A percentile compares a stretch with the other conserved stretches of the same genome.
Evolutionary conservation across 2,888 invertebrate species (phyloP).

Genomic region (Diplolepis rosae): DNA sequence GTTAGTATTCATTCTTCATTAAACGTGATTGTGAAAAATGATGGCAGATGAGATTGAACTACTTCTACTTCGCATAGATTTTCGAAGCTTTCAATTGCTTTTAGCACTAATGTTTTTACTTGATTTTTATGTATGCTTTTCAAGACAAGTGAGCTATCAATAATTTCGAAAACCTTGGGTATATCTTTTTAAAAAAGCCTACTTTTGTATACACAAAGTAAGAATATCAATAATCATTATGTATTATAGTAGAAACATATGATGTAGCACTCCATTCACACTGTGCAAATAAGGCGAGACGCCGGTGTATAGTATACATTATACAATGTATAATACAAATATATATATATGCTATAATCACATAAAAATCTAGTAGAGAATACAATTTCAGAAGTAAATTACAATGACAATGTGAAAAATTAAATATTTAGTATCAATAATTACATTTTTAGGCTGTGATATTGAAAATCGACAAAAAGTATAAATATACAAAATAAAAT

Average conservation of each 20-base stretch:
- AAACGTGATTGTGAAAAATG: conserved; percentile 59
- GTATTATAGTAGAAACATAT: conserved; percentile 71
- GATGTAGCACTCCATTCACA: conserved; percentile 66
- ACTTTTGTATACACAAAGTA: conserved; percentile 53
- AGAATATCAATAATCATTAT: conserved; percentile 70
- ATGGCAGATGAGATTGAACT: conserved; percentile 56
- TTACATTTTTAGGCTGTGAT: too few species aligned
- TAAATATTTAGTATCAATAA: too few species aligned
- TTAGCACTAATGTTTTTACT: conserved; percentile 4
- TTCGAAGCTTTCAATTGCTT: conserved; percentile 51
- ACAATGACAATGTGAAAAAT: not conserved
- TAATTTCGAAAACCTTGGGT: conserved; percentile 32
- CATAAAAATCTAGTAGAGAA: not conserved
- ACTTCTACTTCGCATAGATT: conserved; percentile 57
- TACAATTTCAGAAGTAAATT: not conserved
- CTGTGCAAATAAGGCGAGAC: conserved; percentile 56
- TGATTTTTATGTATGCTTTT: conserved; percentile 27
- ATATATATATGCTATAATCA: not conserved
- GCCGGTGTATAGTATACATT: not conserved
- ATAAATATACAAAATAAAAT: not conserved
- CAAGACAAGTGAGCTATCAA: conserved; percentile 24
- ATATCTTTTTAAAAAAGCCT: conserved; percentile 49
- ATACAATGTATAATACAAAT: not conserved
- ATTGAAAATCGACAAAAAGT: too few species aligned
- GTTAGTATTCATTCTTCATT: conserved; percentile 65